These are phyloP conservation scores for Furcula furcula DNA, from an alignment of 2,888 invertebrate genomes.

Conservation along the genomic window DNA sequence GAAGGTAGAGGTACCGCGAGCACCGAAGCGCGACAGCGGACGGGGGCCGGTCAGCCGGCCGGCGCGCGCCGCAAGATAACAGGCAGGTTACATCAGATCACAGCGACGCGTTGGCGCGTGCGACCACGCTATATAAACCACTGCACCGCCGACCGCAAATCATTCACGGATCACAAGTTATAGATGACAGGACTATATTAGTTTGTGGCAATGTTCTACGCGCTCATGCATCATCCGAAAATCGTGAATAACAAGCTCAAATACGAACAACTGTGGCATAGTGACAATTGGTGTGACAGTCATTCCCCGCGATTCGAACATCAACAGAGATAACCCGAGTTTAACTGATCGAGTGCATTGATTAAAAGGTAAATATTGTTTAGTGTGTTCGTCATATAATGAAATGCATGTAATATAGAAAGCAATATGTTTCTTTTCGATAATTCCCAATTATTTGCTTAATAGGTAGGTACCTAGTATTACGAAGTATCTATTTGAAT, in stretches of 20 bases:
- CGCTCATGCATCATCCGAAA: slow-evolving; percentile 66
- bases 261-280: slow-evolving; percentile 77
- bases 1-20: slow-evolving; percentile 4
- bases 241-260: slow-evolving; percentile 55
- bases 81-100: slow-evolving; percentile 62
- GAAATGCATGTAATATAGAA: too few relatives aligned
- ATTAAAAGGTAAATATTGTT: slow-evolving; percentile 72
- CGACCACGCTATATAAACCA: slow-evolving; percentile 43
- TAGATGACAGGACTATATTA: slow-evolving; percentile 69
- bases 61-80: slow-evolving; percentile 60
- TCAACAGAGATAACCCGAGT: slow-evolving; percentile 68
- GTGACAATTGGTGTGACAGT: slow-evolving; percentile 77
- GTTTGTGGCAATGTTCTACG: slow-evolving; percentile 77
- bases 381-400: too few relatives aligned
- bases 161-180: slow-evolving; percentile 66
- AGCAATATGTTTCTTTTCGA: too few relatives aligned
- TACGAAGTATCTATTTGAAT: too few relatives aligned
- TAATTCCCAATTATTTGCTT: too few relatives aligned
- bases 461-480: too few relatives aligned
- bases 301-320: slow-evolving; percentile 73
- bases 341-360: slow-evolving; percentile 53
- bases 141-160: slow-evolving; percentile 33
- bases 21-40: slow-evolving; percentile 8
- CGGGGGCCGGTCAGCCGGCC: slow-evolving; percentile 10
- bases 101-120: slow-evolving; percentile 46